Evolutionary conservation across 2,888 invertebrate genomes (phyloP).

Genomic region (Drosophila subquinaria): DNA sequence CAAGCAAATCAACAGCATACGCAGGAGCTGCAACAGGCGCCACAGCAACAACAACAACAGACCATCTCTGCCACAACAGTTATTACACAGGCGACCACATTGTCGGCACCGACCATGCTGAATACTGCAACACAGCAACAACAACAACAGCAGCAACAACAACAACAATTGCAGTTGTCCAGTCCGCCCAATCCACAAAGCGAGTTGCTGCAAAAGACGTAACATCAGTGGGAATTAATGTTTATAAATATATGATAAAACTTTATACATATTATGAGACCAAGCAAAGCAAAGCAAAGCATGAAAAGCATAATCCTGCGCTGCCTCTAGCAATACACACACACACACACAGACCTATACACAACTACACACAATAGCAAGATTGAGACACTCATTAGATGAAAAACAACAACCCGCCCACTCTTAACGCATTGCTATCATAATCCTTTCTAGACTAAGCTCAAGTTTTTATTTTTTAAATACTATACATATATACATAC

Average conservation of each 20-base stretch:
- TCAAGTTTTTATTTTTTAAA: conserved; percentile 44
- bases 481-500: conserved; percentile 1
- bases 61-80: conserved; percentile 84
- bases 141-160: conserved; percentile 50
- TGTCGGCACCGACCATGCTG: conserved; percentile 82
- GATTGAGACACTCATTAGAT: conserved; percentile 19
- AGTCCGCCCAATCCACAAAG: conserved; percentile 85
- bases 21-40: conserved; percentile 64
- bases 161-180: conserved; percentile 71
- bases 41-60: conserved; percentile 80
- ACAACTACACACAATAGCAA: conserved; percentile 29
- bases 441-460: conserved; percentile 47
- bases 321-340: conserved; percentile 18
- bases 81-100: conserved; percentile 83
- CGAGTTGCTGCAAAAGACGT: conserved; percentile 85
- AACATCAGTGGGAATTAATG: conserved; percentile 86
- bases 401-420: conserved; percentile 12
- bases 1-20: conserved; percentile 76
- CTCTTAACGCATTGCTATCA: conserved; percentile 24
- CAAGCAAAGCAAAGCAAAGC: conserved; percentile 74
- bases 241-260: conserved; percentile 86
- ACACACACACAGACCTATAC: conserved; percentile 30
- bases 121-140: conserved; percentile 57
- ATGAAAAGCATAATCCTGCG: conserved; percentile 43
- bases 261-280: conserved; percentile 79